Conservation (phyloP, 2,888 invertebrate species). For the Halictus quadricinctus region DNA sequence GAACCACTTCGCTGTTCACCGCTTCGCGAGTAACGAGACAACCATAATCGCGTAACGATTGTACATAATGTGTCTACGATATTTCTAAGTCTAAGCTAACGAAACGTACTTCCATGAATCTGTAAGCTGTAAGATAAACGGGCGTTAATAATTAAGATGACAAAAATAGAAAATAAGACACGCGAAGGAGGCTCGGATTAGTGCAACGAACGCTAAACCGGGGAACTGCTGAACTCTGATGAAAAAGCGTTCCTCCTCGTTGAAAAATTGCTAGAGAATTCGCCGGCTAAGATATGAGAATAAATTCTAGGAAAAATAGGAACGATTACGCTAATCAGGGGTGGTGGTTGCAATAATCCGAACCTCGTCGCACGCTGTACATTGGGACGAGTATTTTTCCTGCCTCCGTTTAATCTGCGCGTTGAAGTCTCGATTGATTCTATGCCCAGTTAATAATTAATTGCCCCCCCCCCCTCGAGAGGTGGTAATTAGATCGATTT, state of each 20-base stretch:
- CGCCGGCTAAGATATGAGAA: background rate
- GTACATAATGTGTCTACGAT: constrained; percentile 58
- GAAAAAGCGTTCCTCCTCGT: background rate
- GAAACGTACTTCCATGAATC: constrained; percentile 70
- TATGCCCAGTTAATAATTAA: constrained; percentile 19
- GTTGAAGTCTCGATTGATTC: constrained; percentile 25
- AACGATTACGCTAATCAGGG: background rate
- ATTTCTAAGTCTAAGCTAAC: constrained; percentile 54
- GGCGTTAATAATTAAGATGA: constrained; percentile 11
- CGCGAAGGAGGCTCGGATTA: background rate
- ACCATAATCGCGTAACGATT: constrained; percentile 48
- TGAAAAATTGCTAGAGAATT: background rate
- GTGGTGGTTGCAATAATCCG: background rate
- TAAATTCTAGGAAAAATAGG: background rate
- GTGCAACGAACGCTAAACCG: background rate
- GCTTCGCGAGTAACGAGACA: constrained; percentile 33
- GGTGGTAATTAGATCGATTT: background rate
- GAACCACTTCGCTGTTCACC: constrained; percentile 31
- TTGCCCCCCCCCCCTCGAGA: background rate
- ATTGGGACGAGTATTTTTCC: constrained; percentile 55
- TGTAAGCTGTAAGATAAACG: constrained; percentile 71
- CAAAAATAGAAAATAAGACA: constrained; percentile 48
- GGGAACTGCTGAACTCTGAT: background rate
- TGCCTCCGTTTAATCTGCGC: constrained; percentile 22
- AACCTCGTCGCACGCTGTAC: constrained; percentile 49